A percentile compares a stretch with the other conserved stretches of the same genome.
Conservation (phyloP, 2,888 invertebrate species). For the Fissipunctia ypsillon region DNA sequence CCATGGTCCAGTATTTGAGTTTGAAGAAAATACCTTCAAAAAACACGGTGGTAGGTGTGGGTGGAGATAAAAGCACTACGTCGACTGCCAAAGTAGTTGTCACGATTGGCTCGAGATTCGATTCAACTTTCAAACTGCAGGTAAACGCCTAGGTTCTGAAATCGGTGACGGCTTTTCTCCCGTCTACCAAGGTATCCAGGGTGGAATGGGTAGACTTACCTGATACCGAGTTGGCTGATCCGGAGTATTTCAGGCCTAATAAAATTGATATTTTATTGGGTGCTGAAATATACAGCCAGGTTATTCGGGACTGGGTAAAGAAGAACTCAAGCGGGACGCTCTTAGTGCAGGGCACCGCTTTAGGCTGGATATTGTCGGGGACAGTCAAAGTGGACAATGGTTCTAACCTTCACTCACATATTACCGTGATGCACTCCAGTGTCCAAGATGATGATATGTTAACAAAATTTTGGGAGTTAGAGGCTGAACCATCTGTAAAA, state of each 20-base stretch:
- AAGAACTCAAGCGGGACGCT: background rate
- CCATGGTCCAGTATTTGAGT: background rate
- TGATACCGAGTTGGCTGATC: background rate
- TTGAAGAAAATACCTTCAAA: background rate
- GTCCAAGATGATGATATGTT: background rate
- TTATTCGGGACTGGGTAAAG: background rate
- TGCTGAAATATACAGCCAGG: no score
- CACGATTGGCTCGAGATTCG: background rate
- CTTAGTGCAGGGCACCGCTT: background rate
- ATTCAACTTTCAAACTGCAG: no score
- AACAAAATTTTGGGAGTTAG: background rate
- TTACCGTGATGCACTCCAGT: background rate
- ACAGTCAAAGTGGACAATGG: background rate
- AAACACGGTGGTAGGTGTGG: background rate
- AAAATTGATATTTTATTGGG: no score
- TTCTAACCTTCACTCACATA: background rate
- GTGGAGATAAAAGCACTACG: background rate
- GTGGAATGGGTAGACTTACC: background rate
- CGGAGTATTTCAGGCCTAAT: no score
- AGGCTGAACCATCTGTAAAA: background rate
- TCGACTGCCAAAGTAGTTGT: background rate
- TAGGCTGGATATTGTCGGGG: conserved; percentile 2
- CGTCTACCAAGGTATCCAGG: no score
- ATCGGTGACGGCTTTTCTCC: no score
- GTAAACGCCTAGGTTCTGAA: no score